Base-by-base conservation (phyloP, 2,113 vertebrate species). In the Edolisoma coerulescens region DNA sequence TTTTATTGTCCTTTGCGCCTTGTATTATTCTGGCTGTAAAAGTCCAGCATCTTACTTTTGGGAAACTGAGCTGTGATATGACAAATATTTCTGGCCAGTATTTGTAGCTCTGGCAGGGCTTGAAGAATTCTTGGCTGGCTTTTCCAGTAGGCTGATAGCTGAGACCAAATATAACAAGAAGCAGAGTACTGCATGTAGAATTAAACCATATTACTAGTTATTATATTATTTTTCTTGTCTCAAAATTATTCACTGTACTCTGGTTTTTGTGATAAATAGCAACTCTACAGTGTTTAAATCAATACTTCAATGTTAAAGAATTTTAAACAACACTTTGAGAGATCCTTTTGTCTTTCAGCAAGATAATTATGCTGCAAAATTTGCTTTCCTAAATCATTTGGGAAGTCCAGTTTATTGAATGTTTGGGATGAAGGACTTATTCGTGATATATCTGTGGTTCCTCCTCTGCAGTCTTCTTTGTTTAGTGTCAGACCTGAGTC, bases 111-210 rank as follows among this genome's bases (percentile, higher is more conserved):
- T 93, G 89, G 83, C 80, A 94, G 44, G 68, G 75, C 90, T 81
- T 89, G 86, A 85, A 77, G 86, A 83, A 82, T 95, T 93, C 84
- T 96, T 96, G 96, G 93, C 95, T 85, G 80, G 56, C 83, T 95
- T 89, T 84, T 90, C 39, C 61, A 68, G 77, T 56, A 92, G 77
- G 85, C 87, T 90, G 70, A 54, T 76, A 54, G 27, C 86, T 94
- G 77, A 76, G 60, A 90, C 84, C 84, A 89, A 84, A 75, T 92
- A 78, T 75, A 96, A 92, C 67, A 65, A 90, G 90, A 88, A 68
- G 74, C 68, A 64, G 49, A 84, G 49, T 83, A 52, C 75, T 68
- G 21, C 56, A 13, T 52, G 61, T 53, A 85, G 75, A 80, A 80
- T 76, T 84, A 77, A 89, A 52, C 79, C 21, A 7, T 37, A 35